Base-by-base conservation (phyloP, 2,888 invertebrate species). In the Amorpha juglandis region DNA sequence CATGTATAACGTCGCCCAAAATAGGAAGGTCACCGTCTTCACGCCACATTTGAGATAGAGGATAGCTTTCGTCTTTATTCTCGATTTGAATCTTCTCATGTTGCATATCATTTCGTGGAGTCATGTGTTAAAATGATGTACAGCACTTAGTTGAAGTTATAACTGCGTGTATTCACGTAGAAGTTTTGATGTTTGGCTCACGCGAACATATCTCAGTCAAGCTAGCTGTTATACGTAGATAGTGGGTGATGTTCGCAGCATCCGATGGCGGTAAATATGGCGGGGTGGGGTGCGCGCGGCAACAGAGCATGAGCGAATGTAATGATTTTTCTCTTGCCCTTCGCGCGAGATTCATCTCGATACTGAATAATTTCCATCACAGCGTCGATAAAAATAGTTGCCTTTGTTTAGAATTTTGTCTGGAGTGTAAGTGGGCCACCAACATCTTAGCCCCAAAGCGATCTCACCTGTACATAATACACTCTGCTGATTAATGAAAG, bases 231-330 rank as follows among this genome's bases (percentile, higher is more conserved):
- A 19, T 58, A 42, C 19, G 38, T 58, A 42, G 58, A 19, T 58
- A 58, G 38, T 19, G n/a, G 35, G 55, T n/a, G 51, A 64, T 64
- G 69, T 69, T 79, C 86, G 78, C 92, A 91, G 92, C 90, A 84
- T 91, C 91, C 87, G 68, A 65, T 14, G 55, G 55, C 55, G 27
- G 27, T 27, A 16, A 64, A 53, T 47, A 62, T 55, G 66, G 70
- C 77, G 73, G 74, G 76, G 68, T 42, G 71, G 67, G 66, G 68
- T 71, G 69, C 33, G 21, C 51, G 48, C 62, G 71, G 71, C 63
- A 27, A 91, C 90, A 71, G 93, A 82, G 93, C 93, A 93, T 93
- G 93, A 86, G 91, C 90, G 83, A 78, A 84, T 74, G 74, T 93
- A 94, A 89, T 82, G 93, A 94, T 94, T 93, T 92, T 90, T 9